These are phyloP conservation scores for Apis cerana DNA, from an alignment of 1,140 invertebrate genomes.

Conservation along the genomic window DNA sequence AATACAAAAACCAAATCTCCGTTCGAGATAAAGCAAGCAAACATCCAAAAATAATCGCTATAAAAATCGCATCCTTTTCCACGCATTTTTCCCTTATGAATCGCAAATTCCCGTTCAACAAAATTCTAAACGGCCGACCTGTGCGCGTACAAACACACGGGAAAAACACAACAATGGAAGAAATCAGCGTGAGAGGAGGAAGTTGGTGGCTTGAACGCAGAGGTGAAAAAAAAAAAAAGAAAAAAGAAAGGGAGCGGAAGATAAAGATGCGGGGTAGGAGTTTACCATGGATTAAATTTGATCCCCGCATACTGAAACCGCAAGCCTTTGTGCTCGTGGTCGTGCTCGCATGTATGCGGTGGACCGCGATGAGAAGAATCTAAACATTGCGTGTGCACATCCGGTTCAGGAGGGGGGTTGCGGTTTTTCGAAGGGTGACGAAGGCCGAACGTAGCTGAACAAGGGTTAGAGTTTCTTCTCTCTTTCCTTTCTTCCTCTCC, in stretches of 20 bases:
- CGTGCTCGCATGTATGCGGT: conserved; percentile 51
- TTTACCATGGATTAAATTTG: conserved; percentile 65
- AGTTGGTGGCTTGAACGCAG: background rate
- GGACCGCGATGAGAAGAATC: conserved; percentile 63
- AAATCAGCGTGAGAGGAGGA: background rate
- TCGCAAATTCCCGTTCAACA: too few relatives aligned
- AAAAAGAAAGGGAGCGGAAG: background rate
- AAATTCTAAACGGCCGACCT: background rate
- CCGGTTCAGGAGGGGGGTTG: conserved; percentile 47
- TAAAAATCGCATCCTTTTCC: too few relatives aligned
- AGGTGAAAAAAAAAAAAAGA: background rate
- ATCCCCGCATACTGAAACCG: conserved; percentile 61
- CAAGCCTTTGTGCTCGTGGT: conserved; percentile 56
- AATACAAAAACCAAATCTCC: too few relatives aligned
- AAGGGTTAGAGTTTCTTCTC: background rate
- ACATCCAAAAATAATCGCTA: too few relatives aligned
- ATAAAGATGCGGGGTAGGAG: conserved; percentile 18
- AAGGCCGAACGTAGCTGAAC: background rate
- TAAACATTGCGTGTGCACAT: conserved; percentile 62
- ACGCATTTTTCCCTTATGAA: too few relatives aligned
- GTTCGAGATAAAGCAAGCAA: too few relatives aligned
- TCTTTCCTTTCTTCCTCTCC: background rate
- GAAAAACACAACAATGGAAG: background rate
- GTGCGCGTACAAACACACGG: background rate
- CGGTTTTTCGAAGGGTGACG: conserved; percentile 52